Evolutionary conservation across 2,888 invertebrate genomes (phyloP).

Genomic region (Drosophila ezoana): DNA sequence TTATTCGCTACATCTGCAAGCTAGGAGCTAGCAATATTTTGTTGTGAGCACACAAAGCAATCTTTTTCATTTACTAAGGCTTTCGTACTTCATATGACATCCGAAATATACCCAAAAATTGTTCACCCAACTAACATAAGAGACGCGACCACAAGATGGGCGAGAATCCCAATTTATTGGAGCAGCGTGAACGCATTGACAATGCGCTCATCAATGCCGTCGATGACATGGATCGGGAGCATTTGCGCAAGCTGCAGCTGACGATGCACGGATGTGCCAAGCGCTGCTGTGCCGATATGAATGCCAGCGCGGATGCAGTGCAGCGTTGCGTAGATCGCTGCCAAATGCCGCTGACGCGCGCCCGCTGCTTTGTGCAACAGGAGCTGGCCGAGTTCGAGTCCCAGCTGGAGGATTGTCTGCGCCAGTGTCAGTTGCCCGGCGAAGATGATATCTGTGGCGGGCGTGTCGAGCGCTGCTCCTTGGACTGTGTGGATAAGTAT

Average conservation of each 20-base stretch:
- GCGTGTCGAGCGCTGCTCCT: slow-evolving; percentile 42
- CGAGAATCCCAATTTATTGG: slow-evolving; percentile 86
- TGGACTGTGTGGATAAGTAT: slow-evolving; percentile 91
- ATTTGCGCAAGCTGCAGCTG: slow-evolving; percentile 94
- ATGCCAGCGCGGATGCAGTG: slow-evolving; percentile 89
- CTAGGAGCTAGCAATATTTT: not conserved
- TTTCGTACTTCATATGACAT: not conserved
- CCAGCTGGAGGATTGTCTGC: slow-evolving; percentile 90
- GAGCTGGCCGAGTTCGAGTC: slow-evolving; percentile 85
- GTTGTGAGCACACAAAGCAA: not conserved
- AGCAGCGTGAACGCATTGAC: slow-evolving; percentile 91
- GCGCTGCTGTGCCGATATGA: slow-evolving; percentile 91
- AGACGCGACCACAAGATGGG: slow-evolving; percentile 5
- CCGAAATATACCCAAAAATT: not conserved
- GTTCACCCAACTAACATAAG: not conserved
- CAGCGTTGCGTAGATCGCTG: slow-evolving; percentile 93
- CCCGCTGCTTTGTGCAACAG: slow-evolving; percentile 88
- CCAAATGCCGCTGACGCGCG: slow-evolving; percentile 88
- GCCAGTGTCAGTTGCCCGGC: slow-evolving; percentile 26
- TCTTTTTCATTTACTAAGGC: not conserved
- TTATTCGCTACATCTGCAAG: not conserved
- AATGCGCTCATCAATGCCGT: slow-evolving; percentile 91
- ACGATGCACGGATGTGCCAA: slow-evolving; percentile 95
- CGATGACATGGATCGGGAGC: slow-evolving; percentile 91
- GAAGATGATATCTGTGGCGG: not conserved